A percentile compares a stretch with the other conserved stretches of the same genome.
Conservation (phyloP, 92 coral and sea anemone species). For the Phymanthus crucifer region DNA sequence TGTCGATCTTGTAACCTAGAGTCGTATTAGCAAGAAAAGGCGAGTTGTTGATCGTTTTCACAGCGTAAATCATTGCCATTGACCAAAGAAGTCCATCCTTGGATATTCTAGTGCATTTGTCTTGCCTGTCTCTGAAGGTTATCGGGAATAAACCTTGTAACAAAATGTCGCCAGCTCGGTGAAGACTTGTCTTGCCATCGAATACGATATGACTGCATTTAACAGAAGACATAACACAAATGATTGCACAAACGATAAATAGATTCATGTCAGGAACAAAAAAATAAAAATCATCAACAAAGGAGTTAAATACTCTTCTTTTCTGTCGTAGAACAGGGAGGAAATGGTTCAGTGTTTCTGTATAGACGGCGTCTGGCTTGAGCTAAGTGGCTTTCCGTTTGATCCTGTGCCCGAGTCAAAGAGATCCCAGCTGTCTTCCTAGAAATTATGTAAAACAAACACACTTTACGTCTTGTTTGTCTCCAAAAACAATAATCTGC, state of each 20-base stretch:
- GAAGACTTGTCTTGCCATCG: constrained; percentile 30
- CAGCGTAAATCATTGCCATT: constrained; percentile 73
- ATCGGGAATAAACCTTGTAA: constrained; percentile 81
- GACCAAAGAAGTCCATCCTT: constrained; percentile 66
- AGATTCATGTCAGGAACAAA: not conserved
- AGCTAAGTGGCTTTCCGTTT: not conserved
- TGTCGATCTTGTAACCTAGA: constrained; percentile 87
- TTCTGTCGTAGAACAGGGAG: not conserved
- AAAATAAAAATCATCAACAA: not conserved
- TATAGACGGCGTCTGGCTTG: not conserved
- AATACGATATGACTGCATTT: not conserved
- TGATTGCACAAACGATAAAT: not conserved
- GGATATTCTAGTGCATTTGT: constrained; percentile 53
- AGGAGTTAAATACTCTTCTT: not conserved
- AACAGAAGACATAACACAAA: not conserved
- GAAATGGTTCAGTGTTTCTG: not conserved
- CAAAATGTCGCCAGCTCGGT: constrained; percentile 67
- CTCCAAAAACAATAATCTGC: not conserved
- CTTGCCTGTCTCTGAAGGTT: constrained; percentile 53
- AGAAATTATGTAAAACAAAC: constrained; percentile 8
- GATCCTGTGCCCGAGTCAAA: not conserved
- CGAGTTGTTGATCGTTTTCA: constrained; percentile 73
- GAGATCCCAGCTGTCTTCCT: constrained; percentile 7
- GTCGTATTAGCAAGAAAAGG: constrained; percentile 51
- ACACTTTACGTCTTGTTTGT: constrained; percentile 5